These are phyloP conservation scores for Enteromius radiatus DNA, from an alignment of 2,797 vertebrate species.

Conservation along the genomic window DNA sequence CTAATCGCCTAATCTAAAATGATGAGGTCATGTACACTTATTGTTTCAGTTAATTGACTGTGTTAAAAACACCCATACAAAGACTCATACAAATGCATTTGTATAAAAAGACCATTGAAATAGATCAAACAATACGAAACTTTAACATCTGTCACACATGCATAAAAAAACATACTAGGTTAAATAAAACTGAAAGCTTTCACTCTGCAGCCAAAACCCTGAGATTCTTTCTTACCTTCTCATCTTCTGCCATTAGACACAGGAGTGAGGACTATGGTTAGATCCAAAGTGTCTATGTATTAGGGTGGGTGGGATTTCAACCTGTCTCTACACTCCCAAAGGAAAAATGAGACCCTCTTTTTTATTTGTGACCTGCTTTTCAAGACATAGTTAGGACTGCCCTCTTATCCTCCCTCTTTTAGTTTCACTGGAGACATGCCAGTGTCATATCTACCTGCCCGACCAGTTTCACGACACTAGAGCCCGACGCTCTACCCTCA, in stretches of 20 bases:
- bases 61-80: too few relatives aligned
- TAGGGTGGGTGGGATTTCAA: conserved; percentile 25
- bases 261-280: conserved; percentile 39
- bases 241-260: conserved; percentile 70
- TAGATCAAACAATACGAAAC: neutral
- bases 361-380: conserved; percentile 44
- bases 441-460: conserved; percentile 66
- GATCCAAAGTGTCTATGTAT: conserved; percentile 52
- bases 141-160: neutral
- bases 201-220: neutral
- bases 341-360: conserved; percentile 34
- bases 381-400: conserved; percentile 51
- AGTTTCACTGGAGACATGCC: conserved; percentile 51
- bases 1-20: neutral
- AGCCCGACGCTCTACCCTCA: neutral
- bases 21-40: neutral
- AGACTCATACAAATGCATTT: neutral
- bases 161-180: neutral
- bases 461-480: conserved; percentile 66
- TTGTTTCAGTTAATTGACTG: neutral
- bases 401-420: conserved; percentile 34
- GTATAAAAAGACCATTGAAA: neutral
- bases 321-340: conserved; percentile 34
- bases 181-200: neutral
- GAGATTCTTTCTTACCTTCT: conserved; percentile 64